These are phyloP conservation scores for Trissoscelio sp. DNA, from an alignment of 2,888 invertebrate genomes.

Conservation along the genomic window DNA sequence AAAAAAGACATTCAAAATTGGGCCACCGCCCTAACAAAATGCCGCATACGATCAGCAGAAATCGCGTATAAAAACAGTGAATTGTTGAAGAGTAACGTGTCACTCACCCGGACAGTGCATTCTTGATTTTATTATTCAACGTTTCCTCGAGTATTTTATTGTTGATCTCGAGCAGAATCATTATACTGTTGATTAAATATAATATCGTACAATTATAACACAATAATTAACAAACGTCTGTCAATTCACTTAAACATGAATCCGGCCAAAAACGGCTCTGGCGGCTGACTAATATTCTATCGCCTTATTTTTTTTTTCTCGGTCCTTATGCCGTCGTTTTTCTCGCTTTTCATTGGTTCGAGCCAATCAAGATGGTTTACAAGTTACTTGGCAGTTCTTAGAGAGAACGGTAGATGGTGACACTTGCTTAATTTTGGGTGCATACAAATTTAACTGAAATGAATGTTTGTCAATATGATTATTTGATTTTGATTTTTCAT, in stretches of 20 bases:
- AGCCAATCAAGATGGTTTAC: conserved; percentile 2
- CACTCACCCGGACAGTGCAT: conserved; percentile 97
- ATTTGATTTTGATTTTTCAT: too few relatives aligned
- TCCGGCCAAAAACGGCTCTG: conserved; percentile 67
- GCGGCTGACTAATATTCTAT: conserved; percentile 66
- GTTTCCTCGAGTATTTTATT: conserved; percentile 99
- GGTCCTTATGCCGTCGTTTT: conserved; percentile 5
- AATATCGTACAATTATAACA: conserved; percentile 74
- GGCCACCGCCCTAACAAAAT: conserved; percentile 65
- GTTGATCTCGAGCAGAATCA: conserved; percentile 99
- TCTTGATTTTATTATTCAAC: conserved; percentile 96
- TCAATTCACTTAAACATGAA: conserved; percentile 78
- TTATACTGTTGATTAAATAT: conserved; percentile 83
- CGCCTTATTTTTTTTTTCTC: conserved; percentile 50
- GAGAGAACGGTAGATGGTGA: neutral
- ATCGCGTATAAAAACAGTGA: conserved; percentile 80
- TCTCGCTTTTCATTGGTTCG: conserved; percentile 14
- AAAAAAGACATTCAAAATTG: conserved; percentile 27
- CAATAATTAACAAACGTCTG: conserved; percentile 80
- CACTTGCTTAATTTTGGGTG: too few relatives aligned
- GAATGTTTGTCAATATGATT: too few relatives aligned
- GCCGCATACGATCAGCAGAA: conserved; percentile 53
- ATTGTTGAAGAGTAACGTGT: conserved; percentile 66
- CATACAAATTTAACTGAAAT: too few relatives aligned
- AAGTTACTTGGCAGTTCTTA: neutral